A percentile compares a stretch with the other conserved stretches of the same genome.
Evolutionary conservation across 2,888 invertebrate species (phyloP).

Genomic region (Siphlonurus alternatus): DNA sequence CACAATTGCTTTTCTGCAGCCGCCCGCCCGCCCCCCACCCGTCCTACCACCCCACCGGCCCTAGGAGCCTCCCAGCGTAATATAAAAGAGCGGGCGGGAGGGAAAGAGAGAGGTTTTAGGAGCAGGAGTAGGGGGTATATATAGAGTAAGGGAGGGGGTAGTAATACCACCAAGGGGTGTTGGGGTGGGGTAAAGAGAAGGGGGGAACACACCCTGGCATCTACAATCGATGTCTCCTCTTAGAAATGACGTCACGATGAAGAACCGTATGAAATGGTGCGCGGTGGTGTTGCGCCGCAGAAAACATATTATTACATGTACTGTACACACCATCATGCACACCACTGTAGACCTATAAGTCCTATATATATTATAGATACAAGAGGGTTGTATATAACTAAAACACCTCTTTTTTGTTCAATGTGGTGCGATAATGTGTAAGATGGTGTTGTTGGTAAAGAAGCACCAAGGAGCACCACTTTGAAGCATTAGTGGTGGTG

Average conservation of each 20-base stretch:
- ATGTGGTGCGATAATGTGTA: background rate
- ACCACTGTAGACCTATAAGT: background rate
- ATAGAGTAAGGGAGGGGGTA: background rate
- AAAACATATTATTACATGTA: background rate
- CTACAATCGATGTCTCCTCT: conserved; percentile 2
- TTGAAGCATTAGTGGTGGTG: background rate
- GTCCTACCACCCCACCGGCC: background rate
- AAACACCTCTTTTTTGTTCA: background rate
- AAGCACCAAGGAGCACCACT: background rate
- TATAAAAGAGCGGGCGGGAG: background rate
- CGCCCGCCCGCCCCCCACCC: background rate
- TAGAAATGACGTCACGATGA: background rate
- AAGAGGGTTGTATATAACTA: no score
- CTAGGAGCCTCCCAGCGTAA: background rate
- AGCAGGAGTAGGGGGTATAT: background rate
- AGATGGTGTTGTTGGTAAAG: background rate
- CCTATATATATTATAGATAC: no score
- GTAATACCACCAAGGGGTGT: background rate
- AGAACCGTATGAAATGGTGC: background rate
- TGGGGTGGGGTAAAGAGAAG: background rate
- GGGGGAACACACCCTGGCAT: background rate
- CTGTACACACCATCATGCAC: background rate
- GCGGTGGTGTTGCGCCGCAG: background rate
- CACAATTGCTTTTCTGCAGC: background rate
- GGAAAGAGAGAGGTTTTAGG: background rate